Percentiles rank a stretch among this genome's conserved stretches.
Conservation (phyloP, 2,888 invertebrate genomes). For the Sabatieria punctata region DNA sequence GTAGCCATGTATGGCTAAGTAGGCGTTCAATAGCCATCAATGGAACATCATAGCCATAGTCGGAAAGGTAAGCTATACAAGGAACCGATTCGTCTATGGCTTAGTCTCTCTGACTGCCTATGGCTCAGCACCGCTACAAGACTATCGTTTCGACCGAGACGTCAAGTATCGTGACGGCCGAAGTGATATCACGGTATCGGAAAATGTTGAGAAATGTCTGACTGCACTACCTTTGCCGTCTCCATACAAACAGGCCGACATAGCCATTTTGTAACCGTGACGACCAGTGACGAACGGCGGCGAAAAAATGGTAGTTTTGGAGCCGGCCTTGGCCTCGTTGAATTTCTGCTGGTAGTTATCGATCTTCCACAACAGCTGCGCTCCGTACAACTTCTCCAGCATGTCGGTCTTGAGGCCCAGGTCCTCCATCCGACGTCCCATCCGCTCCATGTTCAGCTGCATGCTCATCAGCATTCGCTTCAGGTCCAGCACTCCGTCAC, state of each 20-base stretch:
- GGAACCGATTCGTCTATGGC: too few species aligned
- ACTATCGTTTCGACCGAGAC: too few species aligned
- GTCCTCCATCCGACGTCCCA: constrained; percentile 10
- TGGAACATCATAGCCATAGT: too few species aligned
- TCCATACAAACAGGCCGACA: constrained; percentile 31
- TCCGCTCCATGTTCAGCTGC: constrained; percentile 15
- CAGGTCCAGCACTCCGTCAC: constrained; percentile 27
- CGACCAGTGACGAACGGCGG: constrained; percentile 33
- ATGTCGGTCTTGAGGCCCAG: constrained; percentile 21
- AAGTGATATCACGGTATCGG: too few species aligned
- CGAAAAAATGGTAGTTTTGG: constrained; percentile 30
- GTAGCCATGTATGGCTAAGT: too few species aligned
- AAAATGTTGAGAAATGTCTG: too few species aligned
- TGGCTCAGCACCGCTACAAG: too few species aligned
- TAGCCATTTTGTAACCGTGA: constrained; percentile 34
- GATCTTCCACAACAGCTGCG: constrained; percentile 34
- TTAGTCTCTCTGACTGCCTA: too few species aligned
- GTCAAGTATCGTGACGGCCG: too few species aligned
- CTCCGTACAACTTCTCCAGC: constrained; percentile 32
- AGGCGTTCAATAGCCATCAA: too few species aligned
- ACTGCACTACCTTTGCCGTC: constrained; percentile 30
- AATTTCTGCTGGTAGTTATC: constrained; percentile 28
- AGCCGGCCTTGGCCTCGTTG: constrained; percentile 31
- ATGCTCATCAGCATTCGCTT: constrained; percentile 18
- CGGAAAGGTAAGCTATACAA: too few species aligned